Evolutionary conservation across 1,140 invertebrate genomes (phyloP), one percentile per base, ranked within the genome.

Genomic region (Catajapyx aquilonaris): DNA sequence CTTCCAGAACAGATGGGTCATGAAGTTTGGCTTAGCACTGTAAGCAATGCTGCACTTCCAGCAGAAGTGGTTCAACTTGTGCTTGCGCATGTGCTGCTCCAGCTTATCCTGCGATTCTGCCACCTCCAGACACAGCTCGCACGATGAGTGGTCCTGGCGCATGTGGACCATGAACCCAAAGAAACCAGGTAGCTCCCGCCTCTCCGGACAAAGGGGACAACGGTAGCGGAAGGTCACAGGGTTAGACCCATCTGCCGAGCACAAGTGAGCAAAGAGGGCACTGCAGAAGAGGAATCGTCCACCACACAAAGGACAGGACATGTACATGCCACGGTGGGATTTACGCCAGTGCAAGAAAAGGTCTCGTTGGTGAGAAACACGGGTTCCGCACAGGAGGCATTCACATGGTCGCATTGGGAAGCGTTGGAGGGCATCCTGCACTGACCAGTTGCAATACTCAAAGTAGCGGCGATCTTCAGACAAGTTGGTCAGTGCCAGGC

Each of bases 1-100:
- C 52, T 87, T 86, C 81, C 81, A 87, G 52, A 83, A 84, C 25
- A 85, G 56, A 61, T 87, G 81, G 48, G 80, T 81, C 22, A 73
- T 81, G 34, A 85, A 84, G 47, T 84, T 79, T 25, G 73, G 73
- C 53, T 84, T 83, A 53, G 81, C 83, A 35, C 76, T 65, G 52
- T 85, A 86, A 3, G 80, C 70, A 43, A 85, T 79, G 18, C 73
- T 75, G 55, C 81, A 85, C 25, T 77, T 68, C 53, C 83, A 84
- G 52, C 81, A 86, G 15, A 81, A 54, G 56, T 85, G 79, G 55
- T 81, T 67, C 20, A 85, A 53, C 54, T 84, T 85, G 51, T 86
- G 81, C 52, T 85, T 85, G 76, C 77, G 81, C 22, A 85, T 76
- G 51, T 86, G 81, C 42, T 76, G 76, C 5, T 79, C 81, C 1